Evolutionary conservation across 2,113 vertebrate genomes (phyloP).

Genomic region (Callionymus lyra): DNA sequence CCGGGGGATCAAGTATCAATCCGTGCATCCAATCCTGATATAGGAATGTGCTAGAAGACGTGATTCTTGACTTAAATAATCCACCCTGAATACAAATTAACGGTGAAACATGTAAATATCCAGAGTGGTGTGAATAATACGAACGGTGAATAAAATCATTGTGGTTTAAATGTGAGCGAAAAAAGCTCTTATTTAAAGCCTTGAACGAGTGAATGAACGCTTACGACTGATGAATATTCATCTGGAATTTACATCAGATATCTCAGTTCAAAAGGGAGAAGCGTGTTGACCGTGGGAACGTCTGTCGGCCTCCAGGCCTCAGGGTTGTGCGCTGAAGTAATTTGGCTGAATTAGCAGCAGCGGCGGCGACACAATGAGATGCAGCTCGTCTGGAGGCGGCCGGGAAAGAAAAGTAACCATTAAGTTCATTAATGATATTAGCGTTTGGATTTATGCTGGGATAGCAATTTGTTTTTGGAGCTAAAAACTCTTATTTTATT

Average conservation of each 20-base stretch:
- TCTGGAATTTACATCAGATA: constrained; percentile 52
- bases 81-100: no score
- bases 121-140: no score
- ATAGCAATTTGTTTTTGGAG: constrained; percentile 47
- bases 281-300: constrained; percentile 48
- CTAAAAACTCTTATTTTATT: constrained; percentile 35
- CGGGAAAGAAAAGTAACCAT: constrained; percentile 50
- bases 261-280: constrained; percentile 40
- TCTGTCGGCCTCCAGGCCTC: constrained; percentile 31
- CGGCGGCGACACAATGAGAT: constrained; percentile 27
- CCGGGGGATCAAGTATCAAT: no score
- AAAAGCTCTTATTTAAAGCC: no score
- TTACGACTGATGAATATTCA: constrained; percentile 40
- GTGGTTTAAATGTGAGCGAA: no score
- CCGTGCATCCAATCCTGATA: no score
- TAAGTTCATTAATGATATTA: constrained; percentile 61
- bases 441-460: constrained; percentile 42
- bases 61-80: no score
- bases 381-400: constrained; percentile 37
- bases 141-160: no score
- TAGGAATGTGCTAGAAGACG: no score
- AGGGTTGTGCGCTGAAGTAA: constrained; percentile 38
- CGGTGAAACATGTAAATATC: no score
- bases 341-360: constrained; percentile 47
- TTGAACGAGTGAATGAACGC: not conserved